Conservation (phyloP, 1,140 invertebrate species). For the Tetraneura akinire region DNA sequence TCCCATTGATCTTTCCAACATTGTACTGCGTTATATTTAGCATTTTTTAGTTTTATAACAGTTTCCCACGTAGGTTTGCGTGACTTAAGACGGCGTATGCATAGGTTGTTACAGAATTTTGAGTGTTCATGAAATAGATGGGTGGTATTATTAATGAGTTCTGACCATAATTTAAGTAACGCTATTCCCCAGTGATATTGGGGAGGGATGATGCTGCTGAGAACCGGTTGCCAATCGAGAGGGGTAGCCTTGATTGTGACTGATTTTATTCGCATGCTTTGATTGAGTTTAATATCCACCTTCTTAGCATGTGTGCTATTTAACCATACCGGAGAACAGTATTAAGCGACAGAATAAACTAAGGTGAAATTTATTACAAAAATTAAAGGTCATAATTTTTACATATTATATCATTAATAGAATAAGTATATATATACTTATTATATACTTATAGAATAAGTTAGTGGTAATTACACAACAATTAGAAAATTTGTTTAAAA, state of each 20-base stretch:
- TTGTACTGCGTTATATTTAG: no score
- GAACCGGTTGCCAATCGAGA: background rate
- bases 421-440: no score
- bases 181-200: background rate
- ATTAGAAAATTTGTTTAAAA: no score
- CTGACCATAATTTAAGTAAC: background rate
- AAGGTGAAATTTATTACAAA: no score
- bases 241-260: background rate
- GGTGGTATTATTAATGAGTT: background rate
- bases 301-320: background rate
- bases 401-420: no score
- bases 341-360: background rate
- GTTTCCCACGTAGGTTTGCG: no score
- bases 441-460: no score
- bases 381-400: no score
- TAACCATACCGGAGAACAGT: background rate
- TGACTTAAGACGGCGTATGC: no score
- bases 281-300: background rate
- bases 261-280: background rate
- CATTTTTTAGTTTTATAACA: no score
- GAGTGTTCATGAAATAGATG: background rate
- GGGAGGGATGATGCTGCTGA: background rate
- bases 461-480: no score
- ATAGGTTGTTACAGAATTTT: slow-evolving; percentile 2
- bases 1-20: no score